A percentile compares a stretch with the other conserved stretches of the same genome.
Evolutionary conservation across 2,888 invertebrate species (phyloP).

Genomic region (Dione juno): DNA sequence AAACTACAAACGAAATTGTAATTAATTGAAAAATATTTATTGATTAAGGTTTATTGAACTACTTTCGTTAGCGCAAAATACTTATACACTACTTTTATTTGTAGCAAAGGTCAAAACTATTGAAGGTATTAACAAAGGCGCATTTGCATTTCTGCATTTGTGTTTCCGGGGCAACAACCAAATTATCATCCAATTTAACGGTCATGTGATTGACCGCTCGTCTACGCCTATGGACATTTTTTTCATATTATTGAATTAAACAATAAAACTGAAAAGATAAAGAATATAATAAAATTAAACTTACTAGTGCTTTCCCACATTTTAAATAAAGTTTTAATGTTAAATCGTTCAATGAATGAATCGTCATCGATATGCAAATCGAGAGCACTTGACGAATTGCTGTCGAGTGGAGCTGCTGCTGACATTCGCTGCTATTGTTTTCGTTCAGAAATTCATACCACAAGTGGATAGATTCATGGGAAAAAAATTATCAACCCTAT

Average conservation of each 20-base stretch:
- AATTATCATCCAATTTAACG: slow-evolving; percentile 73
- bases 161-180: slow-evolving; percentile 71
- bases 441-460: slow-evolving; percentile 48
- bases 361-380: slow-evolving; percentile 78
- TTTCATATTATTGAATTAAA: slow-evolving; percentile 14
- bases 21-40: slow-evolving; percentile 22
- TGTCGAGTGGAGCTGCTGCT: slow-evolving; percentile 56
- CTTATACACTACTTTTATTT: slow-evolving; percentile 59
- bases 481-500: slow-evolving; percentile 48
- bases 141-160: slow-evolving; percentile 72
- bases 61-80: slow-evolving; percentile 63
- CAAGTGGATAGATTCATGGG: slow-evolving; percentile 57
- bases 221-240: slow-evolving; percentile 43
- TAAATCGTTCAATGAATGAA: slow-evolving; percentile 36
- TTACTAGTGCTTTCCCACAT: slow-evolving; percentile 32
- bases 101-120: slow-evolving; percentile 72
- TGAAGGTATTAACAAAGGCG: slow-evolving; percentile 67
- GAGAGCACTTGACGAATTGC: slow-evolving; percentile 64
- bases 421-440: slow-evolving; percentile 75
- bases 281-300: not conserved
- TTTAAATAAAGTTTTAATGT: slow-evolving; percentile 13
- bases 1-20: slow-evolving; percentile 49
- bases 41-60: slow-evolving; percentile 56
- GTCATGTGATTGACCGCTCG: slow-evolving; percentile 69
- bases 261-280: not conserved